Base-by-base conservation (phyloP, 2,888 invertebrate genomes). In the Luffia ferchaultella region DNA sequence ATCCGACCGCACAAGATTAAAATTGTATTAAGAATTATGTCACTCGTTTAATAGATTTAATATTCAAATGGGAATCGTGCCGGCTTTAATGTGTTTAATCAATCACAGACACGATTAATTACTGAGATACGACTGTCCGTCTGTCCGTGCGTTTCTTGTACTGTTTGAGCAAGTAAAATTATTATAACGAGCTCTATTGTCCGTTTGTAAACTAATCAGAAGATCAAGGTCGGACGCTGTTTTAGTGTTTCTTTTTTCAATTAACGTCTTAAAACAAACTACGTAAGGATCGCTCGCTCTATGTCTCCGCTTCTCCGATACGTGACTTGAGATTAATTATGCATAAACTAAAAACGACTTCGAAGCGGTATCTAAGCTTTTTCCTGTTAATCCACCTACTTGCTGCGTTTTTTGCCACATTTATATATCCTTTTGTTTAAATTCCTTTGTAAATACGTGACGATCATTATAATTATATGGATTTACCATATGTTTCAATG, bases 91-190 rank as follows among this genome's bases (percentile, higher is more conserved):
- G 80, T 73, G 68, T 74, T 82, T 78, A 83, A 83, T 83, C 82
- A 82, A 83, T 83, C 83, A 82, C 76, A 74, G 69, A 64, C 64
- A 74, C 80, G 82, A 83, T 83, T 83, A 83, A 82, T 83, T 83
- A 80, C 75, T 67, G 57, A 76, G 82, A 82, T 82, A 82, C 65
- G 76, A 65, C 64, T 62, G 65, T 65, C 67, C 64, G 68, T 73
- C 65, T 65, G 65, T 67, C 62, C 62, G 59, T 69, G 57, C 63
- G 70, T 71, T 72, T 72, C 73, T 73, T 65, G 55, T 58, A 58
- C 57, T 63, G 62, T 70, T 70, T 69, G 67, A 67, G 62, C 66
- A 69, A 68, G 63, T 67, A 67, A 68, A 72, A 68, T 67, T 72
- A 74, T 50, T 69, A 68, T 74, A 79, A 73, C 71, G 65, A 76